Base-by-base conservation (phyloP, 2,888 invertebrate genomes). In the Empis stercorea region DNA sequence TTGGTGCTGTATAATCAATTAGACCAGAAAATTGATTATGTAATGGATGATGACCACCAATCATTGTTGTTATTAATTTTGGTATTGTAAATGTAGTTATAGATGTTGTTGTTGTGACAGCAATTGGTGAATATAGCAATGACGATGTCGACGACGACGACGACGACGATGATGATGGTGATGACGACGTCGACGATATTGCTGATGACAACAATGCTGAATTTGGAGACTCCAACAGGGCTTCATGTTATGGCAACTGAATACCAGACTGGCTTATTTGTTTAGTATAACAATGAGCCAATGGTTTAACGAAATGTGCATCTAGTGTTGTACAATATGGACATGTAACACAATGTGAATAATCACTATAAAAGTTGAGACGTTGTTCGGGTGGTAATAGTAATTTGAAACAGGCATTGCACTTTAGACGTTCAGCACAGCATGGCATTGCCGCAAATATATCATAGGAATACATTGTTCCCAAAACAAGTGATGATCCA, bases 391-490 rank as follows among this genome's bases (percentile, higher is more conserved):
- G 87, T 68, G 87, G 84, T 59, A 93, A 79, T 52, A 94, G 79
- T 40, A 87, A 81, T 71, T 87, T 86, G 72, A 79, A 84, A 76
- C 96, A 96, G 65, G 80, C 81, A 76, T 89, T 93, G 76, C 96
- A 96, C 84, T 87, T 88, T 59, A 94, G 78, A 59, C 95, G 79
- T 63, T 92, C 91, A 63, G 84, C 79, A 73, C 96, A 96, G 71
- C 96, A 97, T 15, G 94, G 93, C 73, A 87, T 88, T 51, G 95
- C 93, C 65, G 96, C 96, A 69, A 97, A 95, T 59, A 97, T 91
- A 71, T 97, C 96, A 65, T 94, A 97, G 51, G 93, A 88, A 73
- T 97, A 97, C 91, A 96, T 94, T 54, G 95, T 94, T 55, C 96
- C 96, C 49, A 96, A 78, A 48, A 96, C 88, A 52, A 96, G 78